A percentile compares a stretch with the other conserved stretches of the same genome.
phyloP scores from a whole-genome alignment of 2,888 invertebrate genomes.

The Hylaea fasciaria region DNA sequence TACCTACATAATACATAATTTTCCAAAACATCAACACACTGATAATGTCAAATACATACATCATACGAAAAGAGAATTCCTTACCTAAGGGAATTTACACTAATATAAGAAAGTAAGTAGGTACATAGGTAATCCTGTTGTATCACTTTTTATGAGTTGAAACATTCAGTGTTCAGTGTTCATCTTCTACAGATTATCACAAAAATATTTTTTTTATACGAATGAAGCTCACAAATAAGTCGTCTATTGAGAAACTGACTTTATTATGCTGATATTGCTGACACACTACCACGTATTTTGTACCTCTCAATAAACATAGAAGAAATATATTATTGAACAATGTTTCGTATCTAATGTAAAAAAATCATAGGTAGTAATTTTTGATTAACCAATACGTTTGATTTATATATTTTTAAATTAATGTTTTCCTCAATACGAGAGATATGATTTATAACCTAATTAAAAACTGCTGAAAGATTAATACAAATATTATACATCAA shows the following conservation, averaged over 20 bases:
- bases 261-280: constrained; percentile 3
- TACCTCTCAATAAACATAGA: constrained; percentile 9
- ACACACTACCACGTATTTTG: constrained; percentile 20
- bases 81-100: constrained; percentile 12
- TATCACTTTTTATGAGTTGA: constrained; percentile 11
- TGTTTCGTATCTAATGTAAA: constrained; percentile 17
- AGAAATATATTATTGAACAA: constrained; percentile 33
- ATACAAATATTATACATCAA: constrained; percentile 24
- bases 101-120: constrained; percentile 8
- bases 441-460: constrained; percentile 4
- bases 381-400: too few species aligned
- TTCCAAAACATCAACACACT: constrained; percentile 26
- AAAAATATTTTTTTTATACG: constrained; percentile 20
- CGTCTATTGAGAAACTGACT: constrained; percentile 10
- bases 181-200: constrained; percentile 24
- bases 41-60: constrained; percentile 13
- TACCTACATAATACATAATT: constrained; percentile 20
- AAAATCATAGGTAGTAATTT: neutral
- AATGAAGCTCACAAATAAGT: neutral
- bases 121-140: neutral
- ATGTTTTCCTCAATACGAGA: constrained; percentile 11
- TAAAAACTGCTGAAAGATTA: constrained; percentile 21
- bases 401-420: neutral
- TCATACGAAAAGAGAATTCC: constrained; percentile 10
- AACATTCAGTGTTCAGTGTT: too few species aligned